phyloP scores from a whole-genome alignment of 2,113 vertebrate genomes.

The Lanius collurio region DNA sequence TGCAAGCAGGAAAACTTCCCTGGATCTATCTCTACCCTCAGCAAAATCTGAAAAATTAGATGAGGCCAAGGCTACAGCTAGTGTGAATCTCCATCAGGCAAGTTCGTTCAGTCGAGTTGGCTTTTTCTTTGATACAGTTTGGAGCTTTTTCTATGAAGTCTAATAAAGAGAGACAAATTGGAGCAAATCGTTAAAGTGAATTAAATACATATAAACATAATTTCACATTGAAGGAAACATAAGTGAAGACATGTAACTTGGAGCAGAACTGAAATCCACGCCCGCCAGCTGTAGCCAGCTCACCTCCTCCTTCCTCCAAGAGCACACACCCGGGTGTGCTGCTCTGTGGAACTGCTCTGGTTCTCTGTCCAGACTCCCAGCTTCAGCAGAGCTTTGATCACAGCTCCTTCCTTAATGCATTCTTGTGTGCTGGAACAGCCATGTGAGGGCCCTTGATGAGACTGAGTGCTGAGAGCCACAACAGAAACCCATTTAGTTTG shows the following conservation, averaged over 20 bases:
- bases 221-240: neutral
- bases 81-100: neutral
- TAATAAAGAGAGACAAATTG: neutral
- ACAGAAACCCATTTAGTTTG: constrained; percentile 51
- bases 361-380: neutral
- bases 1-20: neutral
- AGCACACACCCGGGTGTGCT: neutral
- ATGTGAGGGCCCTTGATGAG: constrained; percentile 27
- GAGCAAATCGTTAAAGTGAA: neutral
- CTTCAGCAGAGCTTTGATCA: constrained; percentile 8
- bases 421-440: constrained; percentile 41
- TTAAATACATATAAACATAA: constrained; percentile 18
- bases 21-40: neutral
- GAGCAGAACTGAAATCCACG: constrained; percentile 24
- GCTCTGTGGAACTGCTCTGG: neutral
- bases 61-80: neutral
- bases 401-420: constrained; percentile 2
- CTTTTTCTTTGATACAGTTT: constrained; percentile 1
- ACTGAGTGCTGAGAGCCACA: constrained; percentile 48
- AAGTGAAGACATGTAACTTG: neutral
- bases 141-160: neutral
- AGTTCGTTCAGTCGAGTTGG: neutral
- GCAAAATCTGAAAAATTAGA: neutral
- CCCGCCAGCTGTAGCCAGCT: neutral
- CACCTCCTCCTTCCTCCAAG: neutral